Evolutionary conservation across 1,140 invertebrate species (phyloP), one percentile per base, ranked within the genome.

Genomic region (Leptinotarsa texana): DNA sequence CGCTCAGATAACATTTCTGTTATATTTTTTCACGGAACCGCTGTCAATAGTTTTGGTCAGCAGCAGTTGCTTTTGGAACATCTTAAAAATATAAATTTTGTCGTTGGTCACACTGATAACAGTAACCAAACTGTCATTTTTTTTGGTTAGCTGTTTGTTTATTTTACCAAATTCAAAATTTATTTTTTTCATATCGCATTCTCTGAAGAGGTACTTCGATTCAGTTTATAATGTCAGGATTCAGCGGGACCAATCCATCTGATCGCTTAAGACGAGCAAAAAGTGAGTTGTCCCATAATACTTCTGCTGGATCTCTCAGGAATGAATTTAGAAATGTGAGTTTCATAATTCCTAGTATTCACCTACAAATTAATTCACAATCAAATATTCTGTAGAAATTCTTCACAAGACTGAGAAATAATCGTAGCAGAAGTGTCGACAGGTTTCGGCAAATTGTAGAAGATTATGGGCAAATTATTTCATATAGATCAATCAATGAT

Each of bases 291-390:
- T 61, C 69, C 6, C 69, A 72, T 33, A 62, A 63, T 21, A 8
- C 21, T 24, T 22, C 69, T 13, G 22, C 51, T 15, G 69, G 57
- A 42, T 24, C 69, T 33, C 15, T 72, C 4, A 72, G 69, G 57
- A 72, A 22, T 62, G 69, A 72, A 57, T 72, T 72, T 21, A n/a
- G 69, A 33, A 72, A n/a, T 24, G 69, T 72, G 33, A 69, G 67
- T 69, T 69, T 27, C 33, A 42, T 42, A 42, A 42, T 42, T 11
- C 33, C 33, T 42, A 42, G 33, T 63, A 22, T 63, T 63, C 24
- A 63, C 21, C 62, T 4, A 22, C 62, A 63, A 18, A 22, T 63
- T 63, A 17, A 15, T 17, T 4, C 13, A 15, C 3, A 17, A 15
- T 3, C 24, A 22, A 42, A 42, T 42, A 42, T 42, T 42, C 24